Base-by-base conservation (phyloP, 2,113 vertebrate species). In the Spizaetus ornatus region DNA sequence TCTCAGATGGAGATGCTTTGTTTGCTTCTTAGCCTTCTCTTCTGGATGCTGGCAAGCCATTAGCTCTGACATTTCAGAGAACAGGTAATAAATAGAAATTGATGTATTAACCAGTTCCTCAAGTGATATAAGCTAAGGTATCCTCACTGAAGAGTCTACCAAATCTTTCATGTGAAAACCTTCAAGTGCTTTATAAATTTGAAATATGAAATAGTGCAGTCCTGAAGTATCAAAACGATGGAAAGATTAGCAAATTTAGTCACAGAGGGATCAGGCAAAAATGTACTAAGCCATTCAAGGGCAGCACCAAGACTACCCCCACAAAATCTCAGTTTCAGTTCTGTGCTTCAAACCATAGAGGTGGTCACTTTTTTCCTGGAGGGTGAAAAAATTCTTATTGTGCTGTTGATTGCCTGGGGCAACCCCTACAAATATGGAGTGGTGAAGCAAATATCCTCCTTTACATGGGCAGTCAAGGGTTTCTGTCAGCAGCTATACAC, bases 371-470 rank as follows among this genome's bases (percentile, higher is more conserved):
- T 40, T 73, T 58, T 6, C 4, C 26, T 34, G 42, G 10, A 55
- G 31, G 21, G 61, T 66, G 42, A 84, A 93, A 80, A 71, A 85
- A 88, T 88, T 34, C 47, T 59, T 67, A 42, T 52, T 42, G 45
- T 86, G 79, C 22, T 70, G 76, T 42, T 61, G 65, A 21, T 69
- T 78, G 36, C 34, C 48, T 55, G 38, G 26, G 29, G n/a, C 45
- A 97, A 71, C n/a, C 45, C 59, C 61, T 74, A 26, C 77, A 89
- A 45, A 93, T 96, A 91, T 77, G 84, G 96, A 90, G 53, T 61
- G 66, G 65, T 93, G 93, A 93, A 86, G 82, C 42, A 29, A 95
- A 96, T 58, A 74, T 88, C 84, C 67, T 96, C 74, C 91, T 96
- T 70, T 40, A 34, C 61, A 82, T 82, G 79, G 63, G 86, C 36